Conservation (phyloP, 2,888 invertebrate genomes). For the Polymixis lichenea region DNA sequence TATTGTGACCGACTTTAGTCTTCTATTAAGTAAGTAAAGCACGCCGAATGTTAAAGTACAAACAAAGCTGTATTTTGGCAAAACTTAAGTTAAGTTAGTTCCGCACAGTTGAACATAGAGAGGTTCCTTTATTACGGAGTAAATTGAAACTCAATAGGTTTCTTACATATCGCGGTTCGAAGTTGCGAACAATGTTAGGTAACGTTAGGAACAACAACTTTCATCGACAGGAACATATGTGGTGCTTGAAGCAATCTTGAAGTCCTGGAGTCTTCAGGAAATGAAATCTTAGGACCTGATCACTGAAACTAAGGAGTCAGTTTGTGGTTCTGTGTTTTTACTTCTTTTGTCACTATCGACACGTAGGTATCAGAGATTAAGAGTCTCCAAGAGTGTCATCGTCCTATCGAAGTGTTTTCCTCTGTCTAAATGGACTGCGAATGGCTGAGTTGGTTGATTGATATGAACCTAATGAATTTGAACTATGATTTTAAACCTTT, state of each 20-base stretch:
- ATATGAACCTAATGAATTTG: not conserved
- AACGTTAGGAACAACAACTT: slow-evolving; percentile 27
- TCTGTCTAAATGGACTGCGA: too few species aligned
- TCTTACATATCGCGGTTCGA: slow-evolving; percentile 20
- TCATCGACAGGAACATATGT: slow-evolving; percentile 12
- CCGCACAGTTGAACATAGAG: slow-evolving; percentile 23
- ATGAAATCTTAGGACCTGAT: not conserved
- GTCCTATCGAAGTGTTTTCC: not conserved
- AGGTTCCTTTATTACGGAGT: slow-evolving; percentile 49
- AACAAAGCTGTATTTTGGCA: slow-evolving; percentile 30
- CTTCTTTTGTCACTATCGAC: not conserved
- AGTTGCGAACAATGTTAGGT: slow-evolving; percentile 46
- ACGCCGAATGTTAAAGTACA: slow-evolving; percentile 12
- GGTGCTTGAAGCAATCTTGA: slow-evolving; percentile 11
- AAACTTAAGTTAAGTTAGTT: slow-evolving; percentile 42
- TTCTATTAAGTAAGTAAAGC: slow-evolving; percentile 7
- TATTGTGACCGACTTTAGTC: slow-evolving; percentile 13
- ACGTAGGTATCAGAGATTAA: not conserved
- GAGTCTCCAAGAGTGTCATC: not conserved
- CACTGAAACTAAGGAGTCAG: not conserved
- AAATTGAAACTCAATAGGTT: slow-evolving; percentile 63
- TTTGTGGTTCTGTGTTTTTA: not conserved
- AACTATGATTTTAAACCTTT: not conserved
- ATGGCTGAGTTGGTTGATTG: too few species aligned
- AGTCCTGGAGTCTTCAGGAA: slow-evolving; percentile 2